Evolutionary conservation across 2,797 vertebrate genomes (phyloP), one percentile per base, ranked within the genome.

Genomic region (Pseudochirops corinnae): DNA sequence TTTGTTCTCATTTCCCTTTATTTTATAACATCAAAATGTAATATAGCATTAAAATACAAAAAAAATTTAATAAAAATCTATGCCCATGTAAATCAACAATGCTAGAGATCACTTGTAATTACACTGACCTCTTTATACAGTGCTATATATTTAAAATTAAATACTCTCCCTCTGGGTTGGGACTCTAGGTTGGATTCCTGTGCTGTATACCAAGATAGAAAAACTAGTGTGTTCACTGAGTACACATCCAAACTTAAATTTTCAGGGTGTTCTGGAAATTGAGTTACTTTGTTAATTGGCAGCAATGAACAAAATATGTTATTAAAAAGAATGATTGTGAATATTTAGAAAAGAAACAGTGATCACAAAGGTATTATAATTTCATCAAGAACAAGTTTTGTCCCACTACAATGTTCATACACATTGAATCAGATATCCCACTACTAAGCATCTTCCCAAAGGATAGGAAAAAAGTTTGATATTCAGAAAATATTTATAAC

Each of bases 21-120:
- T 95, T 95, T 95, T 94, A 94, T 50, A 95, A 82, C 92, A 90
- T 56, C 87, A 87, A 96, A 96, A 95, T 97, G 94, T 60, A 97
- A 21, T 93, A 74, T n/a, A 55, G 90, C 94, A 95, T 92, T 96
- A 95, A 95, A 97, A 97, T 39, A 55, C 1, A 26, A 95, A 74
- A 97, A 96, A 87, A 96, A 46, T 96, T 95, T 91, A 96, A 92
- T 55, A 55, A 87, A 91, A 56, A 93, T 87, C 58, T 93, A 95
- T 62, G n/a, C 50, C 50, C 29, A 50, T 52, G 39, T 13, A 95
- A 31, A 12, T 5, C 4, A n/a, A 55, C 24, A 29, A 7, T 33
- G 91, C 87, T 4, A 52, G 96, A 95, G 92, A 46, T 82, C 93
- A 82, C 3, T 31, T 94, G 52, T 93, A 56, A 55, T 92, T 92